Conservation (phyloP, 2,113 vertebrate species). For the Pavo muticus region DNA sequence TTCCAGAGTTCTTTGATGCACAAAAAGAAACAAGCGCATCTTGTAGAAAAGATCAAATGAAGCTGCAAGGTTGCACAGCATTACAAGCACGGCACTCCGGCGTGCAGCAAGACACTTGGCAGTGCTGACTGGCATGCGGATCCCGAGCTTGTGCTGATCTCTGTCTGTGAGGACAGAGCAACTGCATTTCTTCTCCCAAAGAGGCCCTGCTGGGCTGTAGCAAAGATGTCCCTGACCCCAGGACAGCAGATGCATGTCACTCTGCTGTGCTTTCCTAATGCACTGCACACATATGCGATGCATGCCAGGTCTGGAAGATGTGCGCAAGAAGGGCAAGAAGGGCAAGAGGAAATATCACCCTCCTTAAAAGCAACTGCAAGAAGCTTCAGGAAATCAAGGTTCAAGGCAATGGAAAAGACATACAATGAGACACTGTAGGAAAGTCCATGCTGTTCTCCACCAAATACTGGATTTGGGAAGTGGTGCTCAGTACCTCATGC, state of each 20-base stretch:
- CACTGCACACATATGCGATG: accelerated
- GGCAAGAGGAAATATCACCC: background rate
- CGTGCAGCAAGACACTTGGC: background rate
- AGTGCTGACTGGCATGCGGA: accelerated
- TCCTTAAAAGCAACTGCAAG: background rate
- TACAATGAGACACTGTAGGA: background rate
- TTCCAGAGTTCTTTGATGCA: background rate
- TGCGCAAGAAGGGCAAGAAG: background rate
- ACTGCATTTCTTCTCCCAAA: background rate
- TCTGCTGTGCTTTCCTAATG: background rate
- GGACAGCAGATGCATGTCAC: background rate
- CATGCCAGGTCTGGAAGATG: background rate
- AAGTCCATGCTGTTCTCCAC: background rate
- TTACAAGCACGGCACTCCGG: background rate
- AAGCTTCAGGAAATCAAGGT: background rate
- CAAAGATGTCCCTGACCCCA: accelerated
- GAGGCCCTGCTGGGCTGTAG: background rate
- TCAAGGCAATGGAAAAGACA: background rate
- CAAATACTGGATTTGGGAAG: too few species aligned
- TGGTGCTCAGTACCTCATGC: too few species aligned
- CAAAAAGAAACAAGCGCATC: background rate
- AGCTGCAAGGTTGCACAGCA: background rate
- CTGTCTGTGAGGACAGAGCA: background rate
- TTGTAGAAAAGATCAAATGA: background rate
- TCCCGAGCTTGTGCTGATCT: background rate